These are phyloP conservation scores for Drosophila kikkawai DNA, from an alignment of 1,140 invertebrate species.

Conservation along the genomic window DNA sequence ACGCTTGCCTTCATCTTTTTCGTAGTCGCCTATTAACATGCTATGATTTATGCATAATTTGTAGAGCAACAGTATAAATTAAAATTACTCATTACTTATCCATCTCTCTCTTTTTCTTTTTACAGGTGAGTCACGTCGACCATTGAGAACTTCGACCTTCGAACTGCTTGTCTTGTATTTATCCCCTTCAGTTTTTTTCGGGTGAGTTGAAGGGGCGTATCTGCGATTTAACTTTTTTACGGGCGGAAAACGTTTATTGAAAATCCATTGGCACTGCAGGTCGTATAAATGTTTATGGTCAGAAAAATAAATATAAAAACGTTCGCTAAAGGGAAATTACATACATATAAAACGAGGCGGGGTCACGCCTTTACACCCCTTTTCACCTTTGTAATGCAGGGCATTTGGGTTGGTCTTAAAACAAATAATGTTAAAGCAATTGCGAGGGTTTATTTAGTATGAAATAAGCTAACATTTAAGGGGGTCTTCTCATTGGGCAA, in stretches of 20 bases:
- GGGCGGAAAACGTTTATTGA: conserved; percentile 31
- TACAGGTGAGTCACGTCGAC: conserved; percentile 52
- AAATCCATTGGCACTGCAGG: conserved; percentile 39
- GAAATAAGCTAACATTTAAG: background rate
- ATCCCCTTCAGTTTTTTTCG: conserved; percentile 17
- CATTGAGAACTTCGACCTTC: conserved; percentile 12
- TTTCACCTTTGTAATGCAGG: background rate
- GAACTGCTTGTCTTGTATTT: conserved; percentile 16
- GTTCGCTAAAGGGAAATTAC: conserved; percentile 14
- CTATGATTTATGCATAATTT: conserved; percentile 42
- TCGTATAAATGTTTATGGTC: conserved; percentile 31
- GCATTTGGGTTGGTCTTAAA: background rate
- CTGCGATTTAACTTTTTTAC: conserved; percentile 29
- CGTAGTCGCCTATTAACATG: conserved; percentile 47
- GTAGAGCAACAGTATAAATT: conserved; percentile 8
- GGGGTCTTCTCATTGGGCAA: too few species aligned
- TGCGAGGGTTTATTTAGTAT: background rate
- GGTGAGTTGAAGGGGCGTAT: conserved; percentile 23
- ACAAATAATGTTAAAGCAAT: background rate
- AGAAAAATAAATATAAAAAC: conserved; percentile 26
- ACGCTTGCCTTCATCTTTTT: conserved; percentile 26
- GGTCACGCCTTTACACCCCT: background rate
- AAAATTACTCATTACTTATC: conserved; percentile 7
- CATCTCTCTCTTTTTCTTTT: conserved; percentile 9
- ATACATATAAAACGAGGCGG: background rate